Evolutionary conservation across 2,113 vertebrate genomes (phyloP), one percentile per base, ranked within the genome.

Genomic region (Tragelaphus imberbis): DNA sequence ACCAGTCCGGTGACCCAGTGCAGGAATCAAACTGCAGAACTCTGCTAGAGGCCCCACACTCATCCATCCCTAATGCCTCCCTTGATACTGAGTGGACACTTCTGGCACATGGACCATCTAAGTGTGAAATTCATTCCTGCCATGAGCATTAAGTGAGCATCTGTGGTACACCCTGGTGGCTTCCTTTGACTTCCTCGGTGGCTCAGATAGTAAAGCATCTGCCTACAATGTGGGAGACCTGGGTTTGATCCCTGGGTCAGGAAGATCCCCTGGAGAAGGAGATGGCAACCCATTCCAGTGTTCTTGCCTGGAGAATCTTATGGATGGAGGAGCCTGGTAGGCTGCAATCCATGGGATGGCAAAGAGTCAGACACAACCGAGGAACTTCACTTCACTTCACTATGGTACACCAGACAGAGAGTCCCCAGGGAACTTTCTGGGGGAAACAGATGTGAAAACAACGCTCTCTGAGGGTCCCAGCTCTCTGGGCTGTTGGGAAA

Each of bases 401-500:
- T 23, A 12, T 40, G n/a, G 19, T 75, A 75, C 68, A 23, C n/a
- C 1, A 6, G n/a, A 33, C 49, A 68, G 55, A 40, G 59, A 53
- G 47, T 28, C 44, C 53, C 53, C 15, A 5, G 19, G 55, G 55
- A 14, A 9, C 3, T 23, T 51, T 7, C 2, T 15, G 23, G 49
- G 49, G 10, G 3, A n/a, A 58, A 51, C 7, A 58, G 61, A 40
- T 21, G 63, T 19, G 16, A 2, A 12, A 11, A 16, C 15, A 75
- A 49, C 0, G 0, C 30, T 14, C 8, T 11, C 21, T 16, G 7
- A 21, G 23, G 7, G 53, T 28, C 33, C 2, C 65, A 13, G 27
- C 23, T 80, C 30, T 33, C 15, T 9, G n/a, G 36, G 40, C 25
- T 56, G 36, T 12, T 30, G 44, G 28, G 21, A 36, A 3, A n/a